Conservation (phyloP, 2,888 invertebrate genomes). For the Cancer borealis region DNA sequence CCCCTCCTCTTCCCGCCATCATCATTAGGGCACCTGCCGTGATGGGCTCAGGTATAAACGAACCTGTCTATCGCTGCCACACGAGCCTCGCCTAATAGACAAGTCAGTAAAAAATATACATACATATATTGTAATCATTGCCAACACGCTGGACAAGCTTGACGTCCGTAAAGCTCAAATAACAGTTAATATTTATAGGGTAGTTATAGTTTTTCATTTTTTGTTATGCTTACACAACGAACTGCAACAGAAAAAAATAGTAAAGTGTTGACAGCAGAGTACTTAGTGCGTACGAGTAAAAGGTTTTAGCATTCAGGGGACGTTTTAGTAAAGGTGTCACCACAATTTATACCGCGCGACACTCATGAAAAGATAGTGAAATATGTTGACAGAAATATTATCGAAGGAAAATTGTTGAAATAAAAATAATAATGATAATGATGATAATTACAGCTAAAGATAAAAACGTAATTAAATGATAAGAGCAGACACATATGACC, state of each 20-base stretch:
- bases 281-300: no score
- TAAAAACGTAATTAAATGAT: no score
- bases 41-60: not conserved
- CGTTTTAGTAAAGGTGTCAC: not conserved
- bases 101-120: not conserved
- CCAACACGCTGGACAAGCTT: not conserved
- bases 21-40: not conserved
- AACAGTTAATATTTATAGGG: not conserved
- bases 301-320: no score
- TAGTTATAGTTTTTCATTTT: no score
- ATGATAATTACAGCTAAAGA: not conserved
- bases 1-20: not conserved
- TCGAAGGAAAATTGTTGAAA: not conserved
- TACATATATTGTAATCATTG: not conserved
- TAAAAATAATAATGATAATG: not conserved
- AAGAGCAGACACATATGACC: no score
- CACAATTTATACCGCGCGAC: not conserved
- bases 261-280: no score
- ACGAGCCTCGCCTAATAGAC: constrained; percentile 12
- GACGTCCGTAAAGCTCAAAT: not conserved
- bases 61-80: not conserved
- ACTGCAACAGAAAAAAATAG: no score
- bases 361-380: not conserved
- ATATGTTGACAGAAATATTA: not conserved
- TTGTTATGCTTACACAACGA: not conserved